Conservation (phyloP, 2,888 invertebrate species). For the Heteropelma amictum region DNA sequence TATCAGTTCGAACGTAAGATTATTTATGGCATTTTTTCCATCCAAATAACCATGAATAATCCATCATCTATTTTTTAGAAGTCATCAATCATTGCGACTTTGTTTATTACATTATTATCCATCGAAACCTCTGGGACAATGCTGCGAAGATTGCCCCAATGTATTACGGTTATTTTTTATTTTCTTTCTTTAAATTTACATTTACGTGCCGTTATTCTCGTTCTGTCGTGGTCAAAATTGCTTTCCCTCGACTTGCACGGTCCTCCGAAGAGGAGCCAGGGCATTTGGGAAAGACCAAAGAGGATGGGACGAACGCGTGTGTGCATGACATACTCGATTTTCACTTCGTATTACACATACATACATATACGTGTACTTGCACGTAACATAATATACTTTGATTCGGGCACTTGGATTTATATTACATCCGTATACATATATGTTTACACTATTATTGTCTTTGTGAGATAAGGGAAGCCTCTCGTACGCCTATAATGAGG, state of each 20-base stretch:
- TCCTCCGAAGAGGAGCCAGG: slow-evolving; percentile 5
- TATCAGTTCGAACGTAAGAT: too few species aligned
- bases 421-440: too few species aligned
- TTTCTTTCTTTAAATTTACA: slow-evolving; percentile 24
- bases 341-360: neutral
- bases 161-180: neutral
- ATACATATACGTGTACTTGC: too few species aligned
- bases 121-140: neutral
- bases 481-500: too few species aligned
- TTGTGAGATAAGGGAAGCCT: too few species aligned
- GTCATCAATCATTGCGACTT: neutral
- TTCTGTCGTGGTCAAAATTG: slow-evolving; percentile 28
- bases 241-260: slow-evolving; percentile 19
- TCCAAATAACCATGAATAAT: too few species aligned
- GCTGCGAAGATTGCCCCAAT: neutral
- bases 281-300: neutral
- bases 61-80: neutral
- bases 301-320: neutral
- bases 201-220: slow-evolving; percentile 27
- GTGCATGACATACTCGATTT: slow-evolving; percentile 9
- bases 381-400: too few species aligned
- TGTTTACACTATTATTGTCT: too few species aligned
- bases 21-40: too few species aligned
- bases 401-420: too few species aligned
- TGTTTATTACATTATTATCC: neutral